phyloP scores from a whole-genome alignment of 2,113 vertebrate genomes.

The Silurus glanis region DNA sequence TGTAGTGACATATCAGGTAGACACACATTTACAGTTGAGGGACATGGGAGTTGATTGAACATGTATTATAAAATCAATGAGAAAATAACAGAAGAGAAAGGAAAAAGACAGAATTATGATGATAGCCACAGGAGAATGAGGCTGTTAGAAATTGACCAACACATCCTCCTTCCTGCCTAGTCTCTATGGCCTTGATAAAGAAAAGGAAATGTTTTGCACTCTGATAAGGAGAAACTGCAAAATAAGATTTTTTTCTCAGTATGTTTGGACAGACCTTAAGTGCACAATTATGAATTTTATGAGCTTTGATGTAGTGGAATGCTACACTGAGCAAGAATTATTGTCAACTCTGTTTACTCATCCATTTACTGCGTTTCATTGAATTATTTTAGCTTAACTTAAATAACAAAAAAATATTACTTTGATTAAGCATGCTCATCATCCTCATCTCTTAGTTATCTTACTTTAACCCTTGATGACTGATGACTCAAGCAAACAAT shows the following conservation, averaged over 20 bases:
- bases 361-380: conserved; percentile 60
- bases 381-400: background rate
- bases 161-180: conserved; percentile 40
- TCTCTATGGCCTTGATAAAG: conserved; percentile 34
- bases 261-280: conserved; percentile 70
- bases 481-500: background rate
- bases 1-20: conserved; percentile 41
- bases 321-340: conserved; percentile 65
- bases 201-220: conserved; percentile 21
- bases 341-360: conserved; percentile 67
- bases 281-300: conserved; percentile 69
- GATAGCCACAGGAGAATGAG: conserved; percentile 27
- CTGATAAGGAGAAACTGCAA: conserved; percentile 36
- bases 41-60: conserved; percentile 27
- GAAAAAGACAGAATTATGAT: conserved; percentile 8
- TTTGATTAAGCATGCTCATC: background rate
- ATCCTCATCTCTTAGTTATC: background rate
- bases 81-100: background rate
- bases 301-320: conserved; percentile 74
- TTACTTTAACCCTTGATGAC: background rate
- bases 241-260: conserved; percentile 59
- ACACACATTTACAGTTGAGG: conserved; percentile 20
- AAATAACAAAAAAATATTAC: conserved; percentile 1
- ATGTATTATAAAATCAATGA: conserved; percentile 23
- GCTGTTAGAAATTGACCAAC: conserved; percentile 42